These are phyloP conservation scores for Coptodon bakossiorum DNA, from an alignment of 2,113 vertebrate genomes.

Conservation along the genomic window DNA sequence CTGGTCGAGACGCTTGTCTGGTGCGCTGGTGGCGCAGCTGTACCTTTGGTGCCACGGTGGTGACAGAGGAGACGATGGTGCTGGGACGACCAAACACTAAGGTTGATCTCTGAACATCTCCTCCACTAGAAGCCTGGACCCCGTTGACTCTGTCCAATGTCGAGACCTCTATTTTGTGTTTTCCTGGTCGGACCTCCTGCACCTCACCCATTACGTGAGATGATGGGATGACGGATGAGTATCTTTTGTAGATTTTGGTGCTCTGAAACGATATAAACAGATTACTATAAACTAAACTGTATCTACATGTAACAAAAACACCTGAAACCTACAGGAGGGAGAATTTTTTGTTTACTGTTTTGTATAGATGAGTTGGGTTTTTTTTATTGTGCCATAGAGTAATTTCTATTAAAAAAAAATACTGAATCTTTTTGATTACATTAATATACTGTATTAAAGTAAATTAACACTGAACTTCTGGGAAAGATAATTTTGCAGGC, in stretches of 20 bases:
- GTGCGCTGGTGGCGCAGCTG: constrained; percentile 72
- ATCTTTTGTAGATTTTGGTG: constrained; percentile 65
- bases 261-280: constrained; percentile 34
- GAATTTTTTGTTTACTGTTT: neutral
- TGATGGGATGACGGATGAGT: constrained; percentile 67
- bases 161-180: constrained; percentile 10
- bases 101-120: constrained; percentile 50
- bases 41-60: constrained; percentile 52
- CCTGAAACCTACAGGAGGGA: neutral
- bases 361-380: accelerated
- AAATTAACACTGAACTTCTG: neutral
- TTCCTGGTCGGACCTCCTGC: constrained; percentile 41
- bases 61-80: constrained; percentile 45
- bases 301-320: neutral
- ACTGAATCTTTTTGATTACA: neutral
- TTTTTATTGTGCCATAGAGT: neutral
- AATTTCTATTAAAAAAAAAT: neutral
- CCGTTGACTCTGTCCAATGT: constrained; percentile 61
- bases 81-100: constrained; percentile 54
- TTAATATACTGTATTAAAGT: neutral
- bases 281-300: neutral
- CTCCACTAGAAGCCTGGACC: constrained; percentile 13
- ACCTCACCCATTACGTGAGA: constrained; percentile 62
- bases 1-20: constrained; percentile 72
- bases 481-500: neutral